phyloP scores from a whole-genome alignment of 2,888 invertebrate species.

The Eristalinus sepulchralis region DNA sequence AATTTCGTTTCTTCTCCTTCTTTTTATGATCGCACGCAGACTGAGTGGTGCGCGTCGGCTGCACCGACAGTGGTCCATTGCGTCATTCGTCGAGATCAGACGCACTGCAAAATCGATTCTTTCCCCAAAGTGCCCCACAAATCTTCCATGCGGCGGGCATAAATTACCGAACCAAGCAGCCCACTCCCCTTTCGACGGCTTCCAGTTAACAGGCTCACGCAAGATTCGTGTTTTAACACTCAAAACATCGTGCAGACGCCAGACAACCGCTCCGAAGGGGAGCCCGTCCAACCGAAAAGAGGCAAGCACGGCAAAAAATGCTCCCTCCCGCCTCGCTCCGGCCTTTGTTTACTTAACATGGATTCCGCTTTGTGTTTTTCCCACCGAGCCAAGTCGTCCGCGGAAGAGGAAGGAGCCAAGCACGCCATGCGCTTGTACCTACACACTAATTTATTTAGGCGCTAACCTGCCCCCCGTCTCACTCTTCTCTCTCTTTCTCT shows the following conservation, averaged over 20 bases:
- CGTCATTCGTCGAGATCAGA: slow-evolving; percentile 40
- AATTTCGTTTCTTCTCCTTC: neutral
- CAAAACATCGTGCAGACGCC: neutral
- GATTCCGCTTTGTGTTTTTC: slow-evolving; percentile 56
- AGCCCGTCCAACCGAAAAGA: neutral
- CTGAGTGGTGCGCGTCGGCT: slow-evolving; percentile 4
- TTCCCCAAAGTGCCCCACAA: slow-evolving; percentile 53
- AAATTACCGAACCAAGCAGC: slow-evolving; percentile 59
- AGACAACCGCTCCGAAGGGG: slow-evolving; percentile 5
- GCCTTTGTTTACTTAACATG: slow-evolving; percentile 65
- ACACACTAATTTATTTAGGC: neutral
- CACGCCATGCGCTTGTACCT: neutral
- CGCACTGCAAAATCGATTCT: slow-evolving; percentile 42
- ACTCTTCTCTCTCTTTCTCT: too few species aligned
- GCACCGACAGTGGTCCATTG: slow-evolving; percentile 24
- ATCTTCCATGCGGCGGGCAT: slow-evolving; percentile 55
- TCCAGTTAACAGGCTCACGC: slow-evolving; percentile 27
- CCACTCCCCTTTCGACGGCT: neutral
- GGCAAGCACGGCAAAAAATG: neutral
- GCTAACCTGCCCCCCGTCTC: neutral
- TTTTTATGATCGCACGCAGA: neutral
- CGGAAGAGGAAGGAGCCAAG: neutral
- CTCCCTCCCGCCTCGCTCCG: slow-evolving; percentile 1
- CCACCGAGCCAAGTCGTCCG: neutral
- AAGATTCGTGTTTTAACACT: slow-evolving; percentile 45